Evolutionary conservation across 2,113 vertebrate genomes (phyloP), one percentile per base, ranked within the genome.

Genomic region (Phoxinus phoxinus): DNA sequence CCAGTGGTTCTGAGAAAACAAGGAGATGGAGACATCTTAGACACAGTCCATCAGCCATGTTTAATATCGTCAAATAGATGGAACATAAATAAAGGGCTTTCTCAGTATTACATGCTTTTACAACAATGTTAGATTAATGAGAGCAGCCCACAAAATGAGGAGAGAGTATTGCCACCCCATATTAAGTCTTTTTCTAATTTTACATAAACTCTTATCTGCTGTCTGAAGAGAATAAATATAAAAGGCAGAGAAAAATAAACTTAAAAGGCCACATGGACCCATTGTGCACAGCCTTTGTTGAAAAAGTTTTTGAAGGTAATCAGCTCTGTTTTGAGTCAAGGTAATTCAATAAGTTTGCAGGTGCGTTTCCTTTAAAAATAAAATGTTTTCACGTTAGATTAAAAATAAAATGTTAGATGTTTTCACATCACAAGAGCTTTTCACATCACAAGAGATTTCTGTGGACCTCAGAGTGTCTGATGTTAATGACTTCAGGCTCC

Each of bases 11-110:
- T 85, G 15, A 85, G 74, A 69, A 35, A 67, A 69, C 80, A 81
- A 85, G 81, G 46, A 81, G 78, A 85, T n/a, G 27, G 58, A 69
- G 83, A 73, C 78, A 80, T 80, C 58, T 80, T 80, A 63, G 78
- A 51, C 44, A 69, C 63, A 82, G 80, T 8, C 80, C 44, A 82
- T 69, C 63, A 53, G 44, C 17, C 27, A 67, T 11, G 19, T 53
- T 51, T 82, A 82, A n/a, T 82, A 69, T 53, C 21, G 19, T 69
- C 17, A 69, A 82, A 82, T 63, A 80, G n/a, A 82, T 35, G 3
- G 63, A 48, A 82, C 61, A 67, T 35, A 69, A 67, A 67, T 67
- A 81, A 23, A 65, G 9, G 67, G 25, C 2, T 9, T 23, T 81
- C 69, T 51, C 25, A 69, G 44, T 82, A n/a, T 1, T 73, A 46